Evolutionary conservation across 2,113 vertebrate species (phyloP).

Genomic region (Callipepla squamata): DNA sequence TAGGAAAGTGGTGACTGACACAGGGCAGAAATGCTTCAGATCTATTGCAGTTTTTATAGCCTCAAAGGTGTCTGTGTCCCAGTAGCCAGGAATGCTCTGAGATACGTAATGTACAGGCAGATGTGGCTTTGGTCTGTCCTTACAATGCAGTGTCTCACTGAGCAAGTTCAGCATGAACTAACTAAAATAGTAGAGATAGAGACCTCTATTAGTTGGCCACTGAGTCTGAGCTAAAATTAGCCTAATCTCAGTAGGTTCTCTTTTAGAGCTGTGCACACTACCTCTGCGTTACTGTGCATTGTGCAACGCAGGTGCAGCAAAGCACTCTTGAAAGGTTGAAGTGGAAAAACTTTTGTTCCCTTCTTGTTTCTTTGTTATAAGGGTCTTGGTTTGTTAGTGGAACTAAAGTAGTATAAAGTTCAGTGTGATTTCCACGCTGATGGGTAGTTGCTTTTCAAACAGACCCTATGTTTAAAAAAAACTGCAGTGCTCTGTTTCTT

Average conservation of each 20-base stretch:
- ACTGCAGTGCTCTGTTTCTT: background rate
- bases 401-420: background rate
- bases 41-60: background rate
- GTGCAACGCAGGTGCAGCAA: background rate
- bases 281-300: background rate
- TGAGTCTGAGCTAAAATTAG: constrained; percentile 22
- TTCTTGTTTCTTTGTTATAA: constrained; percentile 8
- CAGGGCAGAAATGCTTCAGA: background rate
- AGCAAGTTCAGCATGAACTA: constrained; percentile 19
- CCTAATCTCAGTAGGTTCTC: background rate
- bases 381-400: background rate
- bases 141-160: constrained; percentile 1
- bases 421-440: background rate
- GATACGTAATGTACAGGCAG: background rate
- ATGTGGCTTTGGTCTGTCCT: background rate
- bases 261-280: background rate
- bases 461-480: background rate
- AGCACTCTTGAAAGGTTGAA: constrained; percentile 12
- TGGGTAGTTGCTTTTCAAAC: background rate
- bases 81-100: background rate
- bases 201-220: constrained; percentile 5
- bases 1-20: background rate
- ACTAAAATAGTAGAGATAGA: constrained; percentile 53
- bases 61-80: background rate
- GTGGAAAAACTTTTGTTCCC: background rate